phyloP scores from a whole-genome alignment of 1,140 invertebrate genomes.

The Diachasma alloeum region DNA sequence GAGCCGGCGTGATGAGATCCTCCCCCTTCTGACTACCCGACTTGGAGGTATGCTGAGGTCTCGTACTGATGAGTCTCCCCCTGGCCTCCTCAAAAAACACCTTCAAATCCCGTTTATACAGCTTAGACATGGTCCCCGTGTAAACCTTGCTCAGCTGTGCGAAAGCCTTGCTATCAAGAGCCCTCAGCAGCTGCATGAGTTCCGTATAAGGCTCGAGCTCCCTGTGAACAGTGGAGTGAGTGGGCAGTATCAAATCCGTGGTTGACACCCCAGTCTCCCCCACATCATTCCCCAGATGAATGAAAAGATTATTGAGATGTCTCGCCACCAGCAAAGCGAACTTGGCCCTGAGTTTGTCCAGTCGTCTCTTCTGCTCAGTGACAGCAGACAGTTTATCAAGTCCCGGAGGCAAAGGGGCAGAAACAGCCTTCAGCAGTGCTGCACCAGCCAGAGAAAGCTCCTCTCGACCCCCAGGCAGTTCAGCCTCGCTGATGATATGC shows the following conservation, averaged over 20 bases:
- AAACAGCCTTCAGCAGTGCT: conserved; percentile 81
- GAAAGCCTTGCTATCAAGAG: conserved; percentile 85
- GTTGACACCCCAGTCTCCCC: conserved; percentile 68
- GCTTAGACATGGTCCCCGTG: conserved; percentile 77
- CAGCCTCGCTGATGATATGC: conserved; percentile 76
- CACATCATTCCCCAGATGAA: conserved; percentile 82
- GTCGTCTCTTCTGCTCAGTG: conserved; percentile 85
- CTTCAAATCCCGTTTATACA: conserved; percentile 85
- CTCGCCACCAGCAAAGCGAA: conserved; percentile 84
- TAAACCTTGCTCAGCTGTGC: conserved; percentile 82
- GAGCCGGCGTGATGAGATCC: conserved; percentile 54
- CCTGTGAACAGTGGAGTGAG: conserved; percentile 80
- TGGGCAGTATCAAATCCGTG: conserved; percentile 74
- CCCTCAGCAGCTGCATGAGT: conserved; percentile 90
- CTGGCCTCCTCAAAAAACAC: conserved; percentile 82
- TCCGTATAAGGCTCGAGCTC: conserved; percentile 86
- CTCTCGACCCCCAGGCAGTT: conserved; percentile 75
- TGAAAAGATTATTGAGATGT: conserved; percentile 92
- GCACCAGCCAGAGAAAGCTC: conserved; percentile 82
- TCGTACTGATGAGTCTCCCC: conserved; percentile 60
- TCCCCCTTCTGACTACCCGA: conserved; percentile 52
- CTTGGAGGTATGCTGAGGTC: conserved; percentile 51
- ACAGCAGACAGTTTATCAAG: conserved; percentile 78
- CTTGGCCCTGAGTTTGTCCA: conserved; percentile 84
- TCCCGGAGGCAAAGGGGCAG: conserved; percentile 54